Base-by-base conservation (phyloP, 2,888 invertebrate species). In the Steinernema hermaphroditum region DNA sequence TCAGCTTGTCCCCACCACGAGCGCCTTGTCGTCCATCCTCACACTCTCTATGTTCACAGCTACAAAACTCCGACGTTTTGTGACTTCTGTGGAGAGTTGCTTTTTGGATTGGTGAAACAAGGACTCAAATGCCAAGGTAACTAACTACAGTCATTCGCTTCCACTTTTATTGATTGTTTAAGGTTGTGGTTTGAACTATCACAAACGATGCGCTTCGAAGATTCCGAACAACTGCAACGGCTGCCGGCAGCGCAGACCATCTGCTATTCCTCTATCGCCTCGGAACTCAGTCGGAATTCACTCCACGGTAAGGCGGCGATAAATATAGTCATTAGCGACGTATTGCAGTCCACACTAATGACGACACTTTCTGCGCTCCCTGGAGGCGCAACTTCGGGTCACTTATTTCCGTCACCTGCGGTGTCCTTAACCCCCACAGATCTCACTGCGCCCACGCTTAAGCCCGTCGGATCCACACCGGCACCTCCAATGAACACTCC, bases 1-100 rank as follows among this genome's bases (percentile, higher is more conserved):
- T 62, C 22, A 86, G 86, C 86, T 0, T 90, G 90, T 87, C 89
- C 90, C 77, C 89, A 87, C 72, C 86, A 87, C 57, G 88, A 89
- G 75, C 86, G 87, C 34, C 84, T 88, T 32, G 87, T 88, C 71
- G 88, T 89, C 49, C 91, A 93, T 87, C 94, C 96, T 72, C 97
- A 98, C 90, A 92, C 93, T 80, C 91, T 98, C 73, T 91, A 92
- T 81, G 96, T 98, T 80, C 97, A 98, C 90, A 96, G 96, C 32
- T 98, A 97, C 90, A 96, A 96, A 90, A 93, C 94, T 81, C 98
- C 98, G 76, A 96, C 98, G 78, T 98, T 98, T 90, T 98, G 76
- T 49, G 97, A 98, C 90, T 96, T 96, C 90, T 98, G 98, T 89
- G 97, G 97, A 44, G 97, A 97, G 89, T 96, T 98, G 94, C 91